These are phyloP conservation scores for Plectropomus leopardus DNA, from an alignment of 2,113 vertebrate genomes.

Conservation along the genomic window DNA sequence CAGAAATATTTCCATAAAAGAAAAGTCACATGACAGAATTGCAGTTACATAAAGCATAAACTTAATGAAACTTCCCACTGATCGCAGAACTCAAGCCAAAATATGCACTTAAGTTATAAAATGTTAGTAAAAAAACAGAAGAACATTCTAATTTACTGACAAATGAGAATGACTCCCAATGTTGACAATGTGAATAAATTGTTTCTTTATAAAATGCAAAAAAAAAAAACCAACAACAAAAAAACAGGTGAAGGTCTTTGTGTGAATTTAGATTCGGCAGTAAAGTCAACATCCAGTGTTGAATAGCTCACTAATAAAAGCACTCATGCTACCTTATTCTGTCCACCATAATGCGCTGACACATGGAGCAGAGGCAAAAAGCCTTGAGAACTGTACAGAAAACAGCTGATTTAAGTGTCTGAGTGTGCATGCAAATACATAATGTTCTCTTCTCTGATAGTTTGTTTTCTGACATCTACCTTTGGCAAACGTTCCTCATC, in stretches of 20 bases:
- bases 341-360: conserved; percentile 25
- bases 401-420: conserved; percentile 40
- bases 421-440: conserved; percentile 46
- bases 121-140: conserved; percentile 46
- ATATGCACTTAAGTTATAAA: conserved; percentile 51
- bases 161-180: conserved; percentile 40
- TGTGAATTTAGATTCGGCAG: conserved; percentile 43
- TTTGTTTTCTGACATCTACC: conserved; percentile 70
- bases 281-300: conserved; percentile 82
- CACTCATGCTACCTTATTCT: conserved; percentile 39
- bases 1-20: conserved; percentile 6
- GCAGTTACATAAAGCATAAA: conserved; percentile 22
- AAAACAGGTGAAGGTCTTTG: conserved; percentile 18
- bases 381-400: conserved; percentile 48
- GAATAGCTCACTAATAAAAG: conserved; percentile 67
- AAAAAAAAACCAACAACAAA: too few species aligned
- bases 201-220: too few species aligned
- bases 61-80: conserved; percentile 26
- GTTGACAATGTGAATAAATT: too few species aligned
- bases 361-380: conserved; percentile 36
- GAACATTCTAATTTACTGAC: conserved; percentile 29
- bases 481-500: conserved; percentile 72
- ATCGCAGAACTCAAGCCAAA: conserved; percentile 42
- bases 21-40: conserved; percentile 19
- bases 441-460: conserved; percentile 18